Evolutionary conservation across 2,797 vertebrate genomes (phyloP), one percentile per base, ranked within the genome.

Genomic region (Crocodylus rhombifer): DNA sequence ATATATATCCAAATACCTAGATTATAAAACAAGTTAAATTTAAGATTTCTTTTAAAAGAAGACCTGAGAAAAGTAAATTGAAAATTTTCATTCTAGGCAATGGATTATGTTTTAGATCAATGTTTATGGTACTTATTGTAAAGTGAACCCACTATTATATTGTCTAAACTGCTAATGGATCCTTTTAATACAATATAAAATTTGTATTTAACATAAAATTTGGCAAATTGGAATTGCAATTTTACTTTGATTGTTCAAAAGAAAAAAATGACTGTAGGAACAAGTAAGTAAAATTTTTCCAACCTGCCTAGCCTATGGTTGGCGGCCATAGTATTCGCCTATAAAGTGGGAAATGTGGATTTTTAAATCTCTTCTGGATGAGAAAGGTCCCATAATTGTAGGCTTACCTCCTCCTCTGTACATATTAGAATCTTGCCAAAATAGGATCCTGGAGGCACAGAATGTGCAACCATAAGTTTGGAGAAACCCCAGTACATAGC

Each of bases 241-340:
- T 91, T 81, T 86, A 80, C 88, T 91, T 62, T 21, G 9, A 51
- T 91, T 67, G 6, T 81, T 86, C 10, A 63, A 36, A 92, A 89
- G 57, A 61, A 91, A 80, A 86, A 78, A 69, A 21, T 56, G 78
- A 9, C 42, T 25, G 77, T 91, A 86, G 7, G 33, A 81, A 84
- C 7, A 15, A 85, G 2, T 5, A 20, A 80, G 28, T 85, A 15
- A 60, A 81, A 55, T 83, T 75, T 82, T 1, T 82, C 36, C 63
- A 51, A 51, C 10, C 42, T 42, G 42, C 42, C 42, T 42, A 42
- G 42, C 42, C 42, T 51, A 10, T 51, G 42, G 42, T 51, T 51
- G 42, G 42, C 10, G 42, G 42, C 42, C 42, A 51, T 51, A 51
- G 42, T 10, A 51, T 51, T 51, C 42, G 10, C 42, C 42, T 51